Conservation (phyloP, 2,797 vertebrate genomes). For the Sebastiscus albofasciatus region DNA sequence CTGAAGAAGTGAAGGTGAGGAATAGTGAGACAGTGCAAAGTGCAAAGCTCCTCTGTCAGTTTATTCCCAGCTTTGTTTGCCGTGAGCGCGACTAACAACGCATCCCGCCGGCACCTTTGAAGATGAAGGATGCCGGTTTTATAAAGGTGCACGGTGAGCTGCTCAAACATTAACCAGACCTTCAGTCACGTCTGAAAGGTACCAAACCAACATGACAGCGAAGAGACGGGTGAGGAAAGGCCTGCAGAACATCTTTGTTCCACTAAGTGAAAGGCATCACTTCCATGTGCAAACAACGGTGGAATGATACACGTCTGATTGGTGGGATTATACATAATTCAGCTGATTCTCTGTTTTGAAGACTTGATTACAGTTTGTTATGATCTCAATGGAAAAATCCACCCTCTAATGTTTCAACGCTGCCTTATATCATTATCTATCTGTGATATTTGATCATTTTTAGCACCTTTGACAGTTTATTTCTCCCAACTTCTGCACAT, state of each 20-base stretch:
- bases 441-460: not conserved
- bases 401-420: not conserved
- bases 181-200: constrained; percentile 54
- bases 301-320: not conserved
- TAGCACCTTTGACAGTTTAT: not conserved
- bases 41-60: constrained; percentile 65
- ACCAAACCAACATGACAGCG: constrained; percentile 16
- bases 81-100: constrained; percentile 47
- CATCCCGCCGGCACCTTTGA: constrained; percentile 81
- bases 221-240: constrained; percentile 11
- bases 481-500: not conserved
- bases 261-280: not conserved
- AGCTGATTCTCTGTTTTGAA: not conserved
- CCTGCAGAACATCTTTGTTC: constrained; percentile 3
- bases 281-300: not conserved
- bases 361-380: not conserved
- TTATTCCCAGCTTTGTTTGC: constrained; percentile 84
- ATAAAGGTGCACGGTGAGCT: constrained; percentile 74
- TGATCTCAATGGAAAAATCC: not conserved
- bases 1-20: constrained; percentile 27
- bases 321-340: not conserved
- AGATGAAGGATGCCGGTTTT: constrained; percentile 86
- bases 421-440: not conserved
- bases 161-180: constrained; percentile 89
- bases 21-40: constrained; percentile 64